phyloP scores from a whole-genome alignment of 2,888 invertebrate species.

The Zele albiditarsus region DNA sequence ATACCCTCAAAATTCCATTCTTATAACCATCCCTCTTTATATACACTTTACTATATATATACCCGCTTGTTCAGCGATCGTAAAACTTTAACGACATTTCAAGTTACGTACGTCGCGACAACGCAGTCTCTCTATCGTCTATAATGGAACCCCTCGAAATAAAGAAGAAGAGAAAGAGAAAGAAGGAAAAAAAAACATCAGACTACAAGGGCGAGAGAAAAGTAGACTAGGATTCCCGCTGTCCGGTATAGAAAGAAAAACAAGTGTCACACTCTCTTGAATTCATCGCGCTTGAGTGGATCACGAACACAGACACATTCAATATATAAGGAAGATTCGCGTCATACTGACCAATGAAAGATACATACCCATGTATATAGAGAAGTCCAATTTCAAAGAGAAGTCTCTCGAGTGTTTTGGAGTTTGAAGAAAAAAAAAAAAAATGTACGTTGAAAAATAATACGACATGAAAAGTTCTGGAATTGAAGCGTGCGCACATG shows the following conservation, averaged over 20 bases:
- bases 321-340: neutral
- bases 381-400: neutral
- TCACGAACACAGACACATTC: neutral
- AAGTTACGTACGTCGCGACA: conserved; percentile 14
- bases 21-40: conserved; percentile 12
- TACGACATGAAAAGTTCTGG: conserved; percentile 4
- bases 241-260: conserved; percentile 25
- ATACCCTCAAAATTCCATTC: conserved; percentile 11
- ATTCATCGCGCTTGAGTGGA: neutral
- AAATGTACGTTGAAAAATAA: neutral
- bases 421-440: neutral
- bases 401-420: neutral
- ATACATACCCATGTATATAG: neutral
- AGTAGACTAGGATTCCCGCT: neutral
- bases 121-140: neutral
- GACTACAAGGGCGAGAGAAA: conserved; percentile 3
- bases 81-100: conserved; percentile 39
- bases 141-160: neutral
- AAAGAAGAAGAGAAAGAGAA: neutral
- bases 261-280: conserved; percentile 29
- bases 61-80: conserved; percentile 10
- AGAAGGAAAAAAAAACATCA: conserved; percentile 6
- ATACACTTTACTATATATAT: neutral
- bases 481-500: conserved; percentile 7
- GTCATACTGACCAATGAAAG: neutral